Conservation (phyloP, 2,113 vertebrate species). For the Lagopus muta region DNA sequence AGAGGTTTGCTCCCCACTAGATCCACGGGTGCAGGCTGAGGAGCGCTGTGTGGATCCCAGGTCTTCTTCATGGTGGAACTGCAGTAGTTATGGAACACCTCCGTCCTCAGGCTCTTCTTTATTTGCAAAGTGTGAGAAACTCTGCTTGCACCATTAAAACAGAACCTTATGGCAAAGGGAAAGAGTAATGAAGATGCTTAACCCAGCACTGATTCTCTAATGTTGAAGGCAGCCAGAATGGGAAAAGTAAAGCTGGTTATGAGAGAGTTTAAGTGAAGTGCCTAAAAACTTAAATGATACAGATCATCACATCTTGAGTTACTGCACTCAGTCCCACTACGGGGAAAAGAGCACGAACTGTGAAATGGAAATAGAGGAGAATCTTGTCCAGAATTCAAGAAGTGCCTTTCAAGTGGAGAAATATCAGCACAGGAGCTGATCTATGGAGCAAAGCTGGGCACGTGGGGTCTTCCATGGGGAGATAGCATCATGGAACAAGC, state of each 20-base stretch:
- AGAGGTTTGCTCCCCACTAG: not conserved
- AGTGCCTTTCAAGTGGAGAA: constrained; percentile 1
- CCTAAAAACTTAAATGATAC: not conserved
- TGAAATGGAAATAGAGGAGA: constrained; percentile 52
- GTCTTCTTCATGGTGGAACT: not conserved
- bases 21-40: not conserved
- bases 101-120: not conserved
- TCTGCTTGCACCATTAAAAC: not conserved
- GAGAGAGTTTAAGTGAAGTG: not conserved
- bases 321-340: not conserved
- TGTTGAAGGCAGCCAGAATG: not conserved
- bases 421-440: not conserved
- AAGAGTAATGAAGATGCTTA: constrained; percentile 19
- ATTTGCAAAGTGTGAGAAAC: constrained; percentile 5
- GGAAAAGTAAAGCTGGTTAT: not conserved
- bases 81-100: not conserved
- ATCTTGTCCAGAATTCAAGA: constrained; percentile 42
- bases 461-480: not conserved
- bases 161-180: not conserved
- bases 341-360: constrained; percentile 4
- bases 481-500: not conserved
- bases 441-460: not conserved
- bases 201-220: not conserved
- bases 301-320: constrained; percentile 18
- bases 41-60: not conserved